Percentiles rank a stretch among this genome's conserved stretches.
Conservation (phyloP, 2,888 invertebrate species). For the Lasioglossum figueresi region DNA sequence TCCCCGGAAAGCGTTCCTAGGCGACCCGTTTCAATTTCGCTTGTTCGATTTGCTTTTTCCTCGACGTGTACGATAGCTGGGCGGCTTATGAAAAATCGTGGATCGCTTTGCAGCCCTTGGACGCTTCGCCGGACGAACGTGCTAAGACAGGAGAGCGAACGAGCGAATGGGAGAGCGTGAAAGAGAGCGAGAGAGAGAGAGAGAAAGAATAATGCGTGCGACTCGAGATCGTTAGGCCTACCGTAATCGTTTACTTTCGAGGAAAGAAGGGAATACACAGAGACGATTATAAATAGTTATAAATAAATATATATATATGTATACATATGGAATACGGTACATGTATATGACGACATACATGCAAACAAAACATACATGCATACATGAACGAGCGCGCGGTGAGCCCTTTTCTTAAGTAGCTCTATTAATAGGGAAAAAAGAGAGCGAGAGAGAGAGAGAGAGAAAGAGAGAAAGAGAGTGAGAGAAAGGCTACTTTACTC, state of each 20-base stretch:
- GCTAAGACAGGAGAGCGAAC: constrained; percentile 34
- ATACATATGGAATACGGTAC: constrained; percentile 12
- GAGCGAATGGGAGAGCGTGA: constrained; percentile 28
- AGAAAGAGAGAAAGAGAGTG: constrained; percentile 37
- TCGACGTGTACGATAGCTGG: constrained; percentile 4
- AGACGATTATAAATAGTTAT: constrained; percentile 58
- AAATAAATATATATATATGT: constrained; percentile 20
- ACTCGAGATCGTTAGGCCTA: constrained; percentile 67
- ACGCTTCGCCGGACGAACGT: constrained; percentile 70
- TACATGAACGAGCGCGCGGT: constrained; percentile 51
- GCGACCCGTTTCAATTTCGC: constrained; percentile 63
- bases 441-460: constrained; percentile 16
- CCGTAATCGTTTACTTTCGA: constrained; percentile 57
- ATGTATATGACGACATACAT: constrained; percentile 30
- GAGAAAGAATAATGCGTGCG: constrained; percentile 20
- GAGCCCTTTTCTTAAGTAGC: constrained; percentile 61
- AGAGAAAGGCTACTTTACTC: constrained; percentile 42
- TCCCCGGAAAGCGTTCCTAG: neutral
- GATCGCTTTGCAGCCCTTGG: constrained; percentile 37
- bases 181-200: constrained; percentile 8
- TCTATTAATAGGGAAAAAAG: constrained; percentile 26
- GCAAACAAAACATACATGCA: constrained; percentile 38
- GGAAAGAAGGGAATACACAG: constrained; percentile 40
- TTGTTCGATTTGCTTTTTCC: constrained; percentile 59
- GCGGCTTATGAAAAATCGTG: neutral